Evolutionary conservation across 2,888 invertebrate genomes (phyloP).

Genomic region (Marronus borbonicus): DNA sequence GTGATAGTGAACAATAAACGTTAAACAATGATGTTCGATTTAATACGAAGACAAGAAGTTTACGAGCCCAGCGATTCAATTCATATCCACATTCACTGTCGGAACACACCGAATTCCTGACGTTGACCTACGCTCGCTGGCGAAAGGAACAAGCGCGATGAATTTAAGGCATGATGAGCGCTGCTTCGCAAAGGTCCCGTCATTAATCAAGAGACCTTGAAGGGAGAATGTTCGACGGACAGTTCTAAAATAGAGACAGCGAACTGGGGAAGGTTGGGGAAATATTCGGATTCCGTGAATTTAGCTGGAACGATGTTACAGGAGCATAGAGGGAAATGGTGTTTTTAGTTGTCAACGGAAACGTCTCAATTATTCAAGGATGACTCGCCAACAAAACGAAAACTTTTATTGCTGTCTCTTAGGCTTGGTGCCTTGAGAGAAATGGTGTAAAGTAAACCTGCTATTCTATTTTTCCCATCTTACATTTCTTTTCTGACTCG

Average conservation of each 20-base stretch:
- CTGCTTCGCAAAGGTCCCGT: constrained; percentile 50
- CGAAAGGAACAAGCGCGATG: constrained; percentile 39
- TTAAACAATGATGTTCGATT: constrained; percentile 21
- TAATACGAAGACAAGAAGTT: constrained; percentile 13
- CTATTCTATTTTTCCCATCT: too few relatives aligned
- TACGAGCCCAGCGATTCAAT: constrained; percentile 2
- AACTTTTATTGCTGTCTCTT: neutral
- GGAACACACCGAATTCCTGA: constrained; percentile 20
- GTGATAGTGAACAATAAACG: constrained; percentile 13
- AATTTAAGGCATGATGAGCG: constrained; percentile 58
- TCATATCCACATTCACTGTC: constrained; percentile 23
- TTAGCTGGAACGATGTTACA: neutral
- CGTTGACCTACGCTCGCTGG: constrained; percentile 26
- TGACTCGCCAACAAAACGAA: constrained; percentile 18
- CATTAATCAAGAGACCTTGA: constrained; percentile 53
- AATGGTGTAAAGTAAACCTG: too few relatives aligned
- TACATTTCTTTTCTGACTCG: neutral
- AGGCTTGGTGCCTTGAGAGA: too few relatives aligned
- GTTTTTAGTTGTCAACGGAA: constrained; percentile 27
- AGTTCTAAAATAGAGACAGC: constrained; percentile 31
- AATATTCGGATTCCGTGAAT: constrained; percentile 5
- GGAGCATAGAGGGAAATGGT: neutral
- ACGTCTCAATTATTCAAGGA: constrained; percentile 14
- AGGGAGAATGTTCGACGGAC: constrained; percentile 44
- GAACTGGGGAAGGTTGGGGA: neutral